Percentiles rank a stretch among this genome's conserved stretches.
phyloP scores from a whole-genome alignment of 2,888 invertebrate genomes.

The Clistopyga incitator region DNA sequence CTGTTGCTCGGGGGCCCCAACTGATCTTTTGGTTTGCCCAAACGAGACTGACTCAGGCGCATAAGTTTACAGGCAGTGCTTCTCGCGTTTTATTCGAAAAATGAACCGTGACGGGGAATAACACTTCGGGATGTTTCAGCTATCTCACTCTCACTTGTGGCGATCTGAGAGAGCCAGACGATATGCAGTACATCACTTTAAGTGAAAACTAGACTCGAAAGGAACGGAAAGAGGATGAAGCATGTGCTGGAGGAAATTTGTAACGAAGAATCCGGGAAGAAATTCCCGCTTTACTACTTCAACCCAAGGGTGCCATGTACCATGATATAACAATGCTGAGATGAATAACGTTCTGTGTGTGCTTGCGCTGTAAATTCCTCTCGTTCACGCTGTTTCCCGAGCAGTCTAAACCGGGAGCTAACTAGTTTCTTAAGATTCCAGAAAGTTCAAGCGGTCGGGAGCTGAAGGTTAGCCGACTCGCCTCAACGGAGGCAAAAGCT shows the following conservation, averaged over 20 bases:
- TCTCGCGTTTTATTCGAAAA: too few species aligned
- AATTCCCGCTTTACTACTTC: neutral
- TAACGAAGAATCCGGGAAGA: neutral
- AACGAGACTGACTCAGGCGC: too few species aligned
- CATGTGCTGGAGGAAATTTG: neutral
- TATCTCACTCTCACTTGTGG: too few species aligned
- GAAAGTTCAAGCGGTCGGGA: slow-evolving; percentile 30
- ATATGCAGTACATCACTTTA: too few species aligned
- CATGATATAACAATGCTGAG: slow-evolving; percentile 38
- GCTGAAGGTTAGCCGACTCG: neutral
- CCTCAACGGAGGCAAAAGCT: neutral
- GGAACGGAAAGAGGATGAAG: neutral
- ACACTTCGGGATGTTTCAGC: too few species aligned
- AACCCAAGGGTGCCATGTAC: neutral
- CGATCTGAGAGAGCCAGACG: too few species aligned
- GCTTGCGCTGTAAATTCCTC: slow-evolving; percentile 40
- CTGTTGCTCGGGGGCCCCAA: too few species aligned
- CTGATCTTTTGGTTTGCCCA: too few species aligned
- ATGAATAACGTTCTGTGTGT: slow-evolving; percentile 30
- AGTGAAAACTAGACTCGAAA: neutral
- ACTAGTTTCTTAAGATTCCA: slow-evolving; percentile 51
- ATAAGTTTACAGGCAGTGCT: too few species aligned
- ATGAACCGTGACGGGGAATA: too few species aligned
- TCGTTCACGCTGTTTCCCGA: neutral
- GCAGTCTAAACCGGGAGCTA: slow-evolving; percentile 9